Evolutionary conservation across 2,888 invertebrate species (phyloP).

Genomic region (Cordylochernes scorpioides): DNA sequence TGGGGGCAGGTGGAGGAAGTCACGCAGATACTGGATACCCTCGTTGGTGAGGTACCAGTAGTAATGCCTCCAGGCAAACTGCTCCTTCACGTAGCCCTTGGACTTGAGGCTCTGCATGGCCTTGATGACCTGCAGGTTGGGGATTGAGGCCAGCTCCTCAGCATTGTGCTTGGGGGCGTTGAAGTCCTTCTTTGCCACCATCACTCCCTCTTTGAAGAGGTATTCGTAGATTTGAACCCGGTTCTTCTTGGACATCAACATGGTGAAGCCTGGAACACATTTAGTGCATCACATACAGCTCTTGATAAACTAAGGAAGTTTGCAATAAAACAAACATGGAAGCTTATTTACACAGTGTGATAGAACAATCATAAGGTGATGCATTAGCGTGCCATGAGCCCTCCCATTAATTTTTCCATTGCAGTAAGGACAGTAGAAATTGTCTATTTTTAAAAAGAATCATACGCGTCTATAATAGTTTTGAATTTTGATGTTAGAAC

Average conservation of each 20-base stretch:
- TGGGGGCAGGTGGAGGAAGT: constrained; percentile 80
- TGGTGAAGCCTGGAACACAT: too few relatives aligned
- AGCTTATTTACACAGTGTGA: too few relatives aligned
- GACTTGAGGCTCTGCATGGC: constrained; percentile 73
- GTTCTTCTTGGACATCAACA: constrained; percentile 99
- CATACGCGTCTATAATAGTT: too few relatives aligned
- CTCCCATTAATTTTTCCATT: too few relatives aligned
- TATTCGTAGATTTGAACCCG: constrained; percentile 87
- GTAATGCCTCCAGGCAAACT: constrained; percentile 98
- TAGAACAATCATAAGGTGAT: too few relatives aligned
- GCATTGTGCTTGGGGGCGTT: constrained; percentile 92
- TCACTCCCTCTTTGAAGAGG: constrained; percentile 94
- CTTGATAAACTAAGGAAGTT: too few relatives aligned
- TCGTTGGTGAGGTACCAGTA: constrained; percentile 98
- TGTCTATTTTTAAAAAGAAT: too few relatives aligned
- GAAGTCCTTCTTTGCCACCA: constrained; percentile 96
- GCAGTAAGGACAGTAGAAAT: too few relatives aligned
- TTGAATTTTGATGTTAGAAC: too few relatives aligned
- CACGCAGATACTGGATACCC: constrained; percentile 83
- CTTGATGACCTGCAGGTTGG: constrained; percentile 94
- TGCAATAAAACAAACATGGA: too few relatives aligned
- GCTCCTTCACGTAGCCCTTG: constrained; percentile 88
- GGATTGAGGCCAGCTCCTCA: constrained; percentile 76
- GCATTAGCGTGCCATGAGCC: too few relatives aligned
- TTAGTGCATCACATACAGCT: too few relatives aligned